Evolutionary conservation across 2,888 invertebrate genomes (phyloP), one percentile per base, ranked within the genome.

Genomic region (Caprella mutica): DNA sequence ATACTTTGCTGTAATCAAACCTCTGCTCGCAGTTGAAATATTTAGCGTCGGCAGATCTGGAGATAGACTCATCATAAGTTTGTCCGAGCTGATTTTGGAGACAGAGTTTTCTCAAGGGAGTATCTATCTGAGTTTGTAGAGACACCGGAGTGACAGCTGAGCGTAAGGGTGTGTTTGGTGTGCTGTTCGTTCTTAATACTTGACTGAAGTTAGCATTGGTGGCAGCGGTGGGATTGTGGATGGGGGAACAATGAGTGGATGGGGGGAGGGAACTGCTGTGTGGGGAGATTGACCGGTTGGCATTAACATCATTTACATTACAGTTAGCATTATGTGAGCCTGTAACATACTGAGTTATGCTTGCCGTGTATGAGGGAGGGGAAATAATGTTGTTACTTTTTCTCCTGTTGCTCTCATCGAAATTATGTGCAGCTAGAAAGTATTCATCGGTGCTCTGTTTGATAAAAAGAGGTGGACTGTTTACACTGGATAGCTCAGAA

Each of bases 121-220:
- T 21, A 17, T 21, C 48, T 21, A 27, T 29, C 17, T 17, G 48
- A 5, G 17, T 12, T 5, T 27, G 48, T 2, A 30, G 48, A n/a
- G 9, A 9, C 9, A 14, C 33, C 8, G 48, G 5, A n/a, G 30
- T 14, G 23, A 29, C 29, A 26, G 27, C n/a, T 6, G n/a, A 12
- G 48, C 23, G 48, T 21, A 30, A 48, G 23, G 48, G 48, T n/a
- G 48, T 30, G 48, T 48, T 48, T 12, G 48, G 48, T 9, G n/a
- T 48, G 17, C 48, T 48, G 48, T 29, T 48, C 19, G 30, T 30
- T 17, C 27, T 21, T 6, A 24, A 21, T 1, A 29, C 48, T 21
- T 30, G 29, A 5, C 19, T 5, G 4, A 19, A 27, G 8, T 8
- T 9, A 6, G 48, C 30, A n/a, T n/a, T n/a, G 3, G 29, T 30